These are phyloP conservation scores for Oscheius sp. DNA, from an alignment of 1,140 invertebrate genomes.

Conservation along the genomic window DNA sequence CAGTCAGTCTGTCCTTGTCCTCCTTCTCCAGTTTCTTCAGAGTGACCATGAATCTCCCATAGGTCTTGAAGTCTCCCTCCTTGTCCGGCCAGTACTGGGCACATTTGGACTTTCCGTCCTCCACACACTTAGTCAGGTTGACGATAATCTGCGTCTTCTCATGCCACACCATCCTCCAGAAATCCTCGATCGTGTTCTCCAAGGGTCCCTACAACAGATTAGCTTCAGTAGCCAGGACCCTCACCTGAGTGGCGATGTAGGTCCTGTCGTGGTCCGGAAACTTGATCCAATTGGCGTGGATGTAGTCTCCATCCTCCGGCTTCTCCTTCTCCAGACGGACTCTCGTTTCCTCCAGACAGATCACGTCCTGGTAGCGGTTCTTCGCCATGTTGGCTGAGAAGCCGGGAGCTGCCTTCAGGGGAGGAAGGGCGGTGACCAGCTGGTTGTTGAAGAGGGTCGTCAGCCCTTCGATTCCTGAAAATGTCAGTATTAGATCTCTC, in stretches of 20 bases:
- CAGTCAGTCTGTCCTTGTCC: not conserved
- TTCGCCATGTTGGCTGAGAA: conserved; percentile 35
- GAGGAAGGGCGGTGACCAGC: not conserved
- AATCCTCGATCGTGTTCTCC: conserved; percentile 78
- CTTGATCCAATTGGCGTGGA: conserved; percentile 51
- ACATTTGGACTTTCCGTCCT: conserved; percentile 33
- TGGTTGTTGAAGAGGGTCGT: not conserved
- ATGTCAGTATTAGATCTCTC: no score
- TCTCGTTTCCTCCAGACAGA: conserved; percentile 16
- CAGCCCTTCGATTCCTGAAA: not conserved
- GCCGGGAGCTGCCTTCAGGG: not conserved
- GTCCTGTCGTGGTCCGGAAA: conserved; percentile 49
- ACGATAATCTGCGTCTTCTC: conserved; percentile 28
- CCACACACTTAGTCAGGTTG: conserved; percentile 27
- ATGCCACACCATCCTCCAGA: conserved; percentile 88
- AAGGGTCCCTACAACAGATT: conserved; percentile 70
- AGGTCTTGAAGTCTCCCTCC: not conserved
- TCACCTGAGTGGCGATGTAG: conserved; percentile 67
- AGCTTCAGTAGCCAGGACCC: conserved; percentile 37
- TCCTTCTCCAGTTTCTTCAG: not conserved
- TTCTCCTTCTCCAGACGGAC: not conserved
- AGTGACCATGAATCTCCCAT: not conserved
- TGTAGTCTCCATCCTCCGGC: conserved; percentile 40
- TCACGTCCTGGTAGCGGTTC: conserved; percentile 47
- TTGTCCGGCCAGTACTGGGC: conserved; percentile 32